Base-by-base conservation (phyloP, 2,113 vertebrate species). In the zebrafish (Danio rerio) region DNA sequence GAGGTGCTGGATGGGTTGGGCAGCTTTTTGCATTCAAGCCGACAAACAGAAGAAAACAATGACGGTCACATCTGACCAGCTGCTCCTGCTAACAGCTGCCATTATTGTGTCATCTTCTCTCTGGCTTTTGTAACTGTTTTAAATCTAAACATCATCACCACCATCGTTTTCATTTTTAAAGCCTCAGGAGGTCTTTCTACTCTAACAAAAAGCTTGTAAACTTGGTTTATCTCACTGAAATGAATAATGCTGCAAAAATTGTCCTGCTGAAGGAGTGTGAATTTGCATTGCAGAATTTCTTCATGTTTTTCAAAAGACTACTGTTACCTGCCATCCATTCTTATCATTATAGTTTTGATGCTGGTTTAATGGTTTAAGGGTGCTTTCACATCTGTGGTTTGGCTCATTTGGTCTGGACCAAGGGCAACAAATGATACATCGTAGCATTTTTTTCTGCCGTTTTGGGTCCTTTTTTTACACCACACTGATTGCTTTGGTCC, bases 11-110 rank as follows among this genome's bases (percentile, higher is more conserved):
- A 20, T 72, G 21, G 59, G 56, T 43, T 43, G 20, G 21, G 12
- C 31, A 31, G 31, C 31, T 31, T 31, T 15, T 52, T 13, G 21
- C 43, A 69, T 56, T 6, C 16, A 45, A 7, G 43, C 31, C 73
- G 69, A 73, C 12, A 73, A 62, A 78, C 7, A 50, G 69, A 11
- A 65, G 68, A 79, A 71, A 43, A 69, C 59, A 78, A 71, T 59
- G 81, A n/a, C 81, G 47, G 20, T 52, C 52, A 56, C 12, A 66
- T 53, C n/a, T 58, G 40, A 59, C 6, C n/a, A 75, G 42, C 16
- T 74, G 53, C 55, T 7, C 58, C 16, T 59, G 40, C 16, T 68
- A 68, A 4, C 40, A 62, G 52, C 52, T 52, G 45, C n/a, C 7
- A 13, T 69, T 52, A 61, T 78, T 78, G 21, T 66, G 43, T 43